phyloP scores from a whole-genome alignment of 2,888 invertebrate genomes.

The Limnephilus lunatus region DNA sequence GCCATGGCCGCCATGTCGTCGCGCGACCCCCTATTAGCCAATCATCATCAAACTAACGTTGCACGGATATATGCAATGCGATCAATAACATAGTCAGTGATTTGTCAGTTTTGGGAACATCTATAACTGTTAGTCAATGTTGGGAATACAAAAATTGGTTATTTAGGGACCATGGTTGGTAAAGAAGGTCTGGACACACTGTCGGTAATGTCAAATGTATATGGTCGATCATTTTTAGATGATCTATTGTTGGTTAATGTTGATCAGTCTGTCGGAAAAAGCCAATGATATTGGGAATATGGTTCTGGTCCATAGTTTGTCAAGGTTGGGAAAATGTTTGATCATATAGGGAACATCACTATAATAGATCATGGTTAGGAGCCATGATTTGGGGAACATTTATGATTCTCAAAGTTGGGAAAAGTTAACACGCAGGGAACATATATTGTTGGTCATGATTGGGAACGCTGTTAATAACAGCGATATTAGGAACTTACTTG shows the following conservation, averaged over 20 bases:
- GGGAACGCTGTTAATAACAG: not conserved
- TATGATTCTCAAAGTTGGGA: no score
- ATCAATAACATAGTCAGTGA: not conserved
- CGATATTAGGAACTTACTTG: not conserved
- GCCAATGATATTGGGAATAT: no score
- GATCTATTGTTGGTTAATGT: not conserved
- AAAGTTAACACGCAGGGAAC: not conserved
- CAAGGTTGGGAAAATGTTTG: not conserved
- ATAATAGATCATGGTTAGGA: no score
- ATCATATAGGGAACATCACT: no score
- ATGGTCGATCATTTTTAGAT: not conserved
- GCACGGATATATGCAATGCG: not conserved
- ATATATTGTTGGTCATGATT: not conserved
- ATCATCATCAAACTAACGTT: slow-evolving; percentile 40
- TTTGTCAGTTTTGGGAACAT: not conserved
- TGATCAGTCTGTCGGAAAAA: not conserved
- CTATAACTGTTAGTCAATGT: not conserved
- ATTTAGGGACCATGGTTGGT: not conserved
- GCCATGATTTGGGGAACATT: no score
- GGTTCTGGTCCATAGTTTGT: not conserved
- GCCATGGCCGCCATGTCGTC: slow-evolving; percentile 91
- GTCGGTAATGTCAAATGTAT: not conserved
- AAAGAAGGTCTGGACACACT: not conserved
- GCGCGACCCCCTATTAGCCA: slow-evolving; percentile 83
- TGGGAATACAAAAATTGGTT: not conserved